These are phyloP conservation scores for Acrocephalus kingi DNA, from an alignment of 2,113 vertebrate genomes.

Conservation along the genomic window DNA sequence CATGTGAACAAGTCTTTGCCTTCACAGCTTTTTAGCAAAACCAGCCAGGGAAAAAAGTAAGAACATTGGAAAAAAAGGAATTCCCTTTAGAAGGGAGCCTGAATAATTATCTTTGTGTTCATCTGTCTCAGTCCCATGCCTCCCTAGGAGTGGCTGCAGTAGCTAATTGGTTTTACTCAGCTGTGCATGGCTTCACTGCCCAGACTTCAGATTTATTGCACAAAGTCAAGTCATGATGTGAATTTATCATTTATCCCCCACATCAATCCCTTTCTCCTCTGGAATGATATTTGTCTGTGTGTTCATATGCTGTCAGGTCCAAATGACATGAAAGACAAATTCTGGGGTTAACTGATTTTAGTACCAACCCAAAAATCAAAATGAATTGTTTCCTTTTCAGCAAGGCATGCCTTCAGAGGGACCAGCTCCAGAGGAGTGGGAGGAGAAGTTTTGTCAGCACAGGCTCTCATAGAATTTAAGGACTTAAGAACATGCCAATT, in stretches of 20 bases:
- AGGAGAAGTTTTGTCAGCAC: background rate
- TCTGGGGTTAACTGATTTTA: background rate
- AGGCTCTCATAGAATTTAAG: background rate
- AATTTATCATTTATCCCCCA: background rate
- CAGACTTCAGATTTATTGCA: constrained; percentile 31
- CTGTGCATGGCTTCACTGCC: background rate
- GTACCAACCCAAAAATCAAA: background rate
- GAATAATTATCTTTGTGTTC: constrained; percentile 37
- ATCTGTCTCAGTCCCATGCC: constrained; percentile 37
- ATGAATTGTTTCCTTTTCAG: background rate
- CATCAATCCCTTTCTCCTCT: background rate
- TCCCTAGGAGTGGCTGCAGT: constrained; percentile 15
- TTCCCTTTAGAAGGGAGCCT: constrained; percentile 1
- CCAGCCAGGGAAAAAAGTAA: background rate
- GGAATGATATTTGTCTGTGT: background rate
- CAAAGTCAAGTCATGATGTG: background rate
- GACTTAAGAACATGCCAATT: background rate
- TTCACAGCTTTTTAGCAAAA: background rate
- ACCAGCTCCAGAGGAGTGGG: background rate
- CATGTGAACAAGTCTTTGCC: background rate
- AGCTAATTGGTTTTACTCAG: constrained; percentile 44
- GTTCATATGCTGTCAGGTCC: background rate
- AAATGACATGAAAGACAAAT: background rate
- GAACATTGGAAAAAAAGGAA: background rate
- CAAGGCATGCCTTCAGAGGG: background rate